Percentiles rank a stretch among this genome's conserved stretches.
These are phyloP conservation scores for Andrena bucephala DNA, from an alignment of 2,888 invertebrate species.

Conservation along the genomic window DNA sequence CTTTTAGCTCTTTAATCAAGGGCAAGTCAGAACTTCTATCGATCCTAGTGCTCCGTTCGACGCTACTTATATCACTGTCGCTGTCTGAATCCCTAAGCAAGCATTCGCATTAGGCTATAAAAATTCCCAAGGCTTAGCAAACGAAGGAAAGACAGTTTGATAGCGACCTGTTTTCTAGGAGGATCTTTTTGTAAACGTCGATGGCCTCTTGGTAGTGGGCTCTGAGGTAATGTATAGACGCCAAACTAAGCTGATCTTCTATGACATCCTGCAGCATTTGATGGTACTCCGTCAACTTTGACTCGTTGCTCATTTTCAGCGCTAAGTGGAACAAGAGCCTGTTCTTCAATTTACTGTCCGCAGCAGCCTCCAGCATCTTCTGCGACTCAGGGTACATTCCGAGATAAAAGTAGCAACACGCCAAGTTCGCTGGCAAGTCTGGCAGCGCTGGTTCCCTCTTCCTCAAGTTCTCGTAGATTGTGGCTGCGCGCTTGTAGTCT, in stretches of 20 bases:
- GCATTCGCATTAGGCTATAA: neutral
- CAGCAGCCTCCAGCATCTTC: slow-evolving; percentile 88
- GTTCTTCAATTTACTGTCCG: slow-evolving; percentile 89
- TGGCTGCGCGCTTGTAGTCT: slow-evolving; percentile 91
- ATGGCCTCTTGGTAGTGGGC: slow-evolving; percentile 99
- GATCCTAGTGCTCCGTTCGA: slow-evolving; percentile 18
- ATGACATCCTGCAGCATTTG: slow-evolving; percentile 94
- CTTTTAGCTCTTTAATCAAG: slow-evolving; percentile 63
- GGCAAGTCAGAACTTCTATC: slow-evolving; percentile 53
- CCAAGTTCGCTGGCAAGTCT: slow-evolving; percentile 92
- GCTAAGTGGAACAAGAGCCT: slow-evolving; percentile 96
- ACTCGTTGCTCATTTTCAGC: slow-evolving; percentile 96
- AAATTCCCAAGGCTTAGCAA: neutral
- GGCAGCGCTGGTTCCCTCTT: slow-evolving; percentile 84
- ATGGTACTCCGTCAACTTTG: slow-evolving; percentile 93
- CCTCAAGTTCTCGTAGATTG: slow-evolving; percentile 87
- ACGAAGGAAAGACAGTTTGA: neutral
- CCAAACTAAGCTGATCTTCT: slow-evolving; percentile 97
- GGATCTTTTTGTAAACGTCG: slow-evolving; percentile 97
- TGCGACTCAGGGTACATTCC: slow-evolving; percentile 93
- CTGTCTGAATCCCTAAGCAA: slow-evolving; percentile 39
- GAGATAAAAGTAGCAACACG: slow-evolving; percentile 97
- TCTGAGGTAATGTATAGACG: slow-evolving; percentile 97
- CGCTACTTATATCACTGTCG: slow-evolving; percentile 28
- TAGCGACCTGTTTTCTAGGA: slow-evolving; percentile 94